These are phyloP conservation scores for Egretta garzetta DNA, from an alignment of 2,113 vertebrate species.

Conservation along the genomic window DNA sequence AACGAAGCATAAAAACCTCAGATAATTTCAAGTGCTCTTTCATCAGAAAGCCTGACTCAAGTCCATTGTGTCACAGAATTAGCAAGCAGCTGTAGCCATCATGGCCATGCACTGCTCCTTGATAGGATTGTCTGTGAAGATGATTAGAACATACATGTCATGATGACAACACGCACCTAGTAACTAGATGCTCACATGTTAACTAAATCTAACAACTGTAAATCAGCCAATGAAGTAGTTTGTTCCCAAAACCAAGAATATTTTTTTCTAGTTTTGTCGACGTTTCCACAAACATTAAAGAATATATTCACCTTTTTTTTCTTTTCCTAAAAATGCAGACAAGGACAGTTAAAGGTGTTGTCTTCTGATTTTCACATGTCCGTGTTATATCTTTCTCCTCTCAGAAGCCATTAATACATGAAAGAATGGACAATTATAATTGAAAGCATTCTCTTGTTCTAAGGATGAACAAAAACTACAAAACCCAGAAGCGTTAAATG, in stretches of 20 bases:
- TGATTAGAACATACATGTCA: background rate
- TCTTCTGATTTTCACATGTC: background rate
- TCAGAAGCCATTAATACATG: background rate
- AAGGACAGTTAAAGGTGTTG: background rate
- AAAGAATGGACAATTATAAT: background rate
- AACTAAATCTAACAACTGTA: background rate
- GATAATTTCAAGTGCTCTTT: background rate
- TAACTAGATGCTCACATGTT: background rate
- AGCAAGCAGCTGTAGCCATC: background rate
- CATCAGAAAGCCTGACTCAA: background rate
- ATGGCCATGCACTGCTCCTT: background rate
- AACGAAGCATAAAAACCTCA: background rate
- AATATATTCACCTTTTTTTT: background rate
- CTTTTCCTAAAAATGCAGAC: background rate
- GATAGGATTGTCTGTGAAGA: background rate
- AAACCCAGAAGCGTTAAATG: background rate
- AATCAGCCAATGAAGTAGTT: background rate
- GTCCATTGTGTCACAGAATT: background rate
- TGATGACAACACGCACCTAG: background rate
- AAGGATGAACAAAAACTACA: background rate
- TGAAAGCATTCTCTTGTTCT: background rate
- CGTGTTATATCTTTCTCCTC: background rate
- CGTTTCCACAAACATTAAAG: background rate
- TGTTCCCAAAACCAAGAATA: background rate
- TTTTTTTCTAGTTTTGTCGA: constrained; percentile 1